Evolutionary conservation across 2,113 vertebrate species (phyloP).

Genomic region (Leptobrachium leishanense): DNA sequence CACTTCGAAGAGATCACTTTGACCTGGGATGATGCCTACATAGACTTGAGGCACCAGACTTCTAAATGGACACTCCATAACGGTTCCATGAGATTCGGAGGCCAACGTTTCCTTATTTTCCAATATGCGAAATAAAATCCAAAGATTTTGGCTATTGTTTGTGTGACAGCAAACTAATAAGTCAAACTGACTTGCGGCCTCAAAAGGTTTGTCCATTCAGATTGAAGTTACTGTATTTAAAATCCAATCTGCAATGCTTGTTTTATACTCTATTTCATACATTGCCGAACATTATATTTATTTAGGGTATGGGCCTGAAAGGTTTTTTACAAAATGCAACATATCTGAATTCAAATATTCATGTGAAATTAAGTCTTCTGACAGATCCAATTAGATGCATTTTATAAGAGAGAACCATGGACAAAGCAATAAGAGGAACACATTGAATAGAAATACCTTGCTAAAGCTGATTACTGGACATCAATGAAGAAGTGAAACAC

Average conservation of each 20-base stretch:
- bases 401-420: slow-evolving; percentile 18
- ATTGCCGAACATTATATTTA: not conserved
- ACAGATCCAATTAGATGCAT: slow-evolving; percentile 27
- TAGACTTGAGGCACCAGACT: too few relatives aligned
- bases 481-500: slow-evolving; percentile 6
- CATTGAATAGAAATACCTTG: not conserved
- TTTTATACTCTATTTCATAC: slow-evolving; percentile 2
- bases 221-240: slow-evolving; percentile 1
- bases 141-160: not conserved
- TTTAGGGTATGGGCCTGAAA: not conserved
- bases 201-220: slow-evolving; percentile 9
- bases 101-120: not conserved
- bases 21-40: too few relatives aligned
- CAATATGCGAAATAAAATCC: not conserved
- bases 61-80: too few relatives aligned
- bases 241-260: slow-evolving; percentile 18
- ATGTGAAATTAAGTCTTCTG: slow-evolving; percentile 1
- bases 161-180: not conserved
- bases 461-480: slow-evolving; percentile 22
- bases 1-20: too few relatives aligned
- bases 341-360: not conserved
- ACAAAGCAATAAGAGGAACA: slow-evolving; percentile 14
- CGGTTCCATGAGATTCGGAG: too few relatives aligned
- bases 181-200: not conserved
- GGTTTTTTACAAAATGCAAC: slow-evolving; percentile 8